These are phyloP conservation scores for Dolichallabes microphthalmus DNA, from an alignment of 2,113 vertebrate species.

Conservation along the genomic window DNA sequence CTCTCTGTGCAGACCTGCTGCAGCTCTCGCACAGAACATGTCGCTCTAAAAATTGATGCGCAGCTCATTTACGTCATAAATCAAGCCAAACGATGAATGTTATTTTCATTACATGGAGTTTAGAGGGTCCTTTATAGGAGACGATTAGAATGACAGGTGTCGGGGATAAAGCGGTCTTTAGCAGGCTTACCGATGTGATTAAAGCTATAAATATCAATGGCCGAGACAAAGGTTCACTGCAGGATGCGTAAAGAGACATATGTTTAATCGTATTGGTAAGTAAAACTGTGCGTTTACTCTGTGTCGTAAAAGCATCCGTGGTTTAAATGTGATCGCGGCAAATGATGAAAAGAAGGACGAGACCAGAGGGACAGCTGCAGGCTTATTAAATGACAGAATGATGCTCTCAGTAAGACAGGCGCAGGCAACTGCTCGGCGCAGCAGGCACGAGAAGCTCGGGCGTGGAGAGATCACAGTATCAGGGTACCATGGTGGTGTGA, in stretches of 20 bases:
- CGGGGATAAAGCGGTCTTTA: constrained; percentile 5
- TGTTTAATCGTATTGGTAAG: constrained; percentile 1
- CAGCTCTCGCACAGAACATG: constrained; percentile 13
- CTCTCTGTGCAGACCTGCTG: constrained; percentile 21
- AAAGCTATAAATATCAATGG: constrained; percentile 31
- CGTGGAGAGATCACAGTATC: constrained; percentile 19
- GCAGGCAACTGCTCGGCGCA: neutral
- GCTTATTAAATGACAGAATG: constrained; percentile 22
- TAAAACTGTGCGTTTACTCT: neutral
- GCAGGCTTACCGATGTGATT: constrained; percentile 28
- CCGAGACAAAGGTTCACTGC: neutral
- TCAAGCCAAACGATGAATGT: constrained; percentile 29
- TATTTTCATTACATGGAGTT: constrained; percentile 41
- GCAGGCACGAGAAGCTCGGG: constrained; percentile 19
- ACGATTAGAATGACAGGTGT: constrained; percentile 36
- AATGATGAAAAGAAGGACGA: neutral
- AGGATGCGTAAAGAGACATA: neutral
- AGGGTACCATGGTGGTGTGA: constrained; percentile 24
- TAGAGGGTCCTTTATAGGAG: constrained; percentile 37
- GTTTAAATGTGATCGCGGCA: neutral
- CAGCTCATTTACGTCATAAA: constrained; percentile 43
- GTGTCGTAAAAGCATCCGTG: constrained; percentile 1
- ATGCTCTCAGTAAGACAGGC: constrained; percentile 13
- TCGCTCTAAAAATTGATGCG: constrained; percentile 30
- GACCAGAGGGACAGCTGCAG: constrained; percentile 26